A percentile compares a stretch with the other conserved stretches of the same genome.
Conservation (phyloP, 2,113 vertebrate genomes). For the Diadophis punctatus region DNA sequence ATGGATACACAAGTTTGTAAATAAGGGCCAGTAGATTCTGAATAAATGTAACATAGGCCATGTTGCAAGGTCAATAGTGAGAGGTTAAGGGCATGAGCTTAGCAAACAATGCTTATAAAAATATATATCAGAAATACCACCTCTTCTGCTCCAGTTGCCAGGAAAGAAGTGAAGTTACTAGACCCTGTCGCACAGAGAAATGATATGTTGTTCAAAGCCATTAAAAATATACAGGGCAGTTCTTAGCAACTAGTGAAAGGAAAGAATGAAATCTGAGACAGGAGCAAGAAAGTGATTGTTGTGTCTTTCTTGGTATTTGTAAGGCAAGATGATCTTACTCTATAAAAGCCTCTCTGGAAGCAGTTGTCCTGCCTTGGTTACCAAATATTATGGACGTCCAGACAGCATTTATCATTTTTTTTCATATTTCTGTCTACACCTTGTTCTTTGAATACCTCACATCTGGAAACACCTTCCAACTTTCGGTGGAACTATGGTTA, state of each 20-base stretch:
- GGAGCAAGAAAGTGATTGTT: neutral
- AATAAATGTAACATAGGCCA: neutral
- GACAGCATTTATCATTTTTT: neutral
- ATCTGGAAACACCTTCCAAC: neutral
- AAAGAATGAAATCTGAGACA: neutral
- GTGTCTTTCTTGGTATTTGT: neutral
- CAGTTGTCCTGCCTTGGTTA: neutral
- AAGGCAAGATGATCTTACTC: neutral
- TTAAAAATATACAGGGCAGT: neutral
- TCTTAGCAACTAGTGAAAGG: neutral
- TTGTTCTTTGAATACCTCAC: neutral
- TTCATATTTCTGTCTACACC: neutral
- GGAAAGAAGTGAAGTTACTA: neutral
- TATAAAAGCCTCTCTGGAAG: neutral
- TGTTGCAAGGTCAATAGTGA: neutral
- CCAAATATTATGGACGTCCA: neutral
- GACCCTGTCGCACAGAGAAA: neutral
- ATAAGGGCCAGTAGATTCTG: neutral
- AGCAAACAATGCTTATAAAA: neutral
- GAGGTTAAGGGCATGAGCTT: neutral
- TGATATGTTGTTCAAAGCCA: neutral
- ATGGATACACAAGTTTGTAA: neutral
- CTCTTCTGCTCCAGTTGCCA: neutral
- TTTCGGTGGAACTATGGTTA: neutral
- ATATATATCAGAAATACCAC: neutral